Evolutionary conservation across 2,797 vertebrate genomes (phyloP).

Genomic region (Mastacembelus armatus): DNA sequence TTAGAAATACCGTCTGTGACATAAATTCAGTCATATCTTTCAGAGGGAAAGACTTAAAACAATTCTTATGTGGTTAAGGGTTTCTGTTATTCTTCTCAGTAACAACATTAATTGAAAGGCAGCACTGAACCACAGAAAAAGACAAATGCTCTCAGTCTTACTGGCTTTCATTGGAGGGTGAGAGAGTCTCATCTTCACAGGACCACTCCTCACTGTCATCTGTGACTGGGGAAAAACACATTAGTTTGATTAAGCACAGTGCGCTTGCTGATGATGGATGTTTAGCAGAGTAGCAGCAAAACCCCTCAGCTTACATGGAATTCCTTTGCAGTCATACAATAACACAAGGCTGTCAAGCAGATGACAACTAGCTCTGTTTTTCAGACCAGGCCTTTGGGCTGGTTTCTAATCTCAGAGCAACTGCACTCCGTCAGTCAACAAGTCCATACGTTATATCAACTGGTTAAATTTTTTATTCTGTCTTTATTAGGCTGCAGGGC

Average conservation of each 20-base stretch:
- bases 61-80: conserved; percentile 1
- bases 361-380: conserved; percentile 33
- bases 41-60: not conserved
- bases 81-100: conserved; percentile 5
- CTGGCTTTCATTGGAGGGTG: conserved; percentile 70
- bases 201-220: conserved; percentile 88
- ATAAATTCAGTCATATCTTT: conserved; percentile 13
- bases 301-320: conserved; percentile 20
- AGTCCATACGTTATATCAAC: not conserved
- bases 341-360: conserved; percentile 41
- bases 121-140: conserved; percentile 8
- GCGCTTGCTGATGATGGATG: conserved; percentile 27
- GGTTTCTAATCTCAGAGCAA: not conserved
- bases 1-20: not conserved
- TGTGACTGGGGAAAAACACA: conserved; percentile 76
- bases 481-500: not conserved
- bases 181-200: conserved; percentile 80
- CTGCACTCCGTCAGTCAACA: conserved; percentile 37
- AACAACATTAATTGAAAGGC: conserved; percentile 7
- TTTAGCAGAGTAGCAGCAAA: conserved; percentile 36
- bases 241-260: conserved; percentile 32
- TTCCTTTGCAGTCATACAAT: conserved; percentile 54
- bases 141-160: conserved; percentile 52
- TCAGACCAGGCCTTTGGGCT: conserved; percentile 3
- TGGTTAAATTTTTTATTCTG: not conserved